A percentile compares a stretch with the other conserved stretches of the same genome.
Conservation (phyloP, 2,797 vertebrate genomes). For the Discoglossus pictus region DNA sequence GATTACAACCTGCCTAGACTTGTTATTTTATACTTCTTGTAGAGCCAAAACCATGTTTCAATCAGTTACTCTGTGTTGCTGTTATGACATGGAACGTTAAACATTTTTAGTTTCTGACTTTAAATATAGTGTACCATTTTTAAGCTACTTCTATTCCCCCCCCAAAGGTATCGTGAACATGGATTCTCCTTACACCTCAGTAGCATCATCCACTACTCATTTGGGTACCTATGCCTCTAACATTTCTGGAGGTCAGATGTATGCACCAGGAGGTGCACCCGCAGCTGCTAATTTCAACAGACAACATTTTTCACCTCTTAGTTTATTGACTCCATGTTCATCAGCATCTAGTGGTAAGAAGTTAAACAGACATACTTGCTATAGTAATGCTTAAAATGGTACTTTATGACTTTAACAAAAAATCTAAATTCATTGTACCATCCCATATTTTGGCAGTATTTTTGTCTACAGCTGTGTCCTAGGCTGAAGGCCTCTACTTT, state of each 20-base stretch:
- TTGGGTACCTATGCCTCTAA: constrained; percentile 78
- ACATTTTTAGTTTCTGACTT: too few species aligned
- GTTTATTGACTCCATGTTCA: constrained; percentile 78
- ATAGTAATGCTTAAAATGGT: background rate
- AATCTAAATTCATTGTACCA: too few species aligned
- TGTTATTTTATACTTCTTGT: too few species aligned
- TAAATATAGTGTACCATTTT: background rate
- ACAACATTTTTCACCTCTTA: constrained; percentile 80
- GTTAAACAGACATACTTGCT: background rate
- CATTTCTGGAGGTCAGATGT: constrained; percentile 74
- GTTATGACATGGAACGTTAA: too few species aligned
- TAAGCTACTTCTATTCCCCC: constrained; percentile 6
- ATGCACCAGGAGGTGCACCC: constrained; percentile 72
- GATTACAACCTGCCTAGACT: too few species aligned
- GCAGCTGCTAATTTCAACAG: constrained; percentile 79
- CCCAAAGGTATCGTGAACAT: constrained; percentile 74
- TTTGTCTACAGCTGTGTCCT: too few species aligned
- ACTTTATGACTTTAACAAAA: too few species aligned
- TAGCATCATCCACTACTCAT: constrained; percentile 74
- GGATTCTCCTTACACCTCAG: constrained; percentile 76
- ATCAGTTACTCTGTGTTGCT: too few species aligned
- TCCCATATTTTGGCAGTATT: too few species aligned
- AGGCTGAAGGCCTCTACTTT: too few species aligned
- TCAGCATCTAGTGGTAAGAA: constrained; percentile 78
- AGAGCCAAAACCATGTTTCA: too few species aligned